Percentiles rank a stretch among this genome's conserved stretches.
phyloP scores from a whole-genome alignment of 2,113 vertebrate genomes.

The Trachemys scripta region DNA sequence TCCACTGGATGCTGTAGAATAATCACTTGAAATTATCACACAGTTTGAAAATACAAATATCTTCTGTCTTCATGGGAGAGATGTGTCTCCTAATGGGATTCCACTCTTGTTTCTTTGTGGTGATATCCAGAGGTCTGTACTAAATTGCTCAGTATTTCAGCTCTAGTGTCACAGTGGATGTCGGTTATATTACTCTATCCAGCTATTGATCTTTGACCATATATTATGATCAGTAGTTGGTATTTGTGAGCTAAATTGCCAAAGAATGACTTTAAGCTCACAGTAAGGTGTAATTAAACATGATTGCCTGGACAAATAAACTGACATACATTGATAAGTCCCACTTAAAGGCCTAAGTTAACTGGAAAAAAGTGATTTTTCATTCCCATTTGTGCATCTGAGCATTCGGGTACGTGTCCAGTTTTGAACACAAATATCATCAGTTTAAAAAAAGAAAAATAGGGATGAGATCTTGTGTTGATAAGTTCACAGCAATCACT shows the following conservation, averaged over 20 bases:
- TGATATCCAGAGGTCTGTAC: background rate
- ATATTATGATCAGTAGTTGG: background rate
- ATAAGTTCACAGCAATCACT: background rate
- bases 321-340: constrained; percentile 35
- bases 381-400: constrained; percentile 3
- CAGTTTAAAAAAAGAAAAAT: background rate
- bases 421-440: constrained; percentile 19
- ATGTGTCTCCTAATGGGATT: background rate
- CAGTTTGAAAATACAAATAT: background rate
- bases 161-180: accelerated
- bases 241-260: background rate
- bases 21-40: background rate
- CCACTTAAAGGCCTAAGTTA: constrained; percentile 35
- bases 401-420: background rate
- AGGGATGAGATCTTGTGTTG: constrained; percentile 13
- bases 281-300: background rate
- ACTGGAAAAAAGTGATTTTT: background rate
- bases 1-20: background rate
- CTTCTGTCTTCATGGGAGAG: background rate
- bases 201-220: background rate
- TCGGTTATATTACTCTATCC: accelerated
- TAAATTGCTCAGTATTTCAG: background rate
- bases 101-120: background rate
- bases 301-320: background rate
- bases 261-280: background rate